These are phyloP conservation scores for Geotrupes spiniger DNA, from an alignment of 2,888 invertebrate genomes.

Conservation along the genomic window DNA sequence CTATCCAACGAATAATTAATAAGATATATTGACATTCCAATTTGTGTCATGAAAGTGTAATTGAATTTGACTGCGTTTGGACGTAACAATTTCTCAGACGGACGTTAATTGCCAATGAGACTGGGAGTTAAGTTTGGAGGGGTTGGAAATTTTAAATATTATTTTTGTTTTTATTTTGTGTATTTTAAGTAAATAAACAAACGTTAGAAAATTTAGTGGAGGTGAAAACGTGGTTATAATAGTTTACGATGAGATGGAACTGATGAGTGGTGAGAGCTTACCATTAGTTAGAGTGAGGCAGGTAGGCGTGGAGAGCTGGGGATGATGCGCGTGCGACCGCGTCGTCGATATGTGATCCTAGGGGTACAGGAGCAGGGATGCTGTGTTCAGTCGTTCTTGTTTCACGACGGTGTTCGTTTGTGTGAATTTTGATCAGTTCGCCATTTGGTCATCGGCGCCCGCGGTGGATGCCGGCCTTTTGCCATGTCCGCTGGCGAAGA, in stretches of 20 bases:
- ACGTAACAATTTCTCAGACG: too few relatives aligned
- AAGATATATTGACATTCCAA: too few relatives aligned
- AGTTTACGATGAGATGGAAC: background rate
- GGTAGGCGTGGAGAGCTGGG: slow-evolving; percentile 26
- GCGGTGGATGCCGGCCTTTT: slow-evolving; percentile 40
- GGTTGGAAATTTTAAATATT: too few relatives aligned
- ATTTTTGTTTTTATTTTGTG: too few relatives aligned
- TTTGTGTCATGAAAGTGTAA: too few relatives aligned
- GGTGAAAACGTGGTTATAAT: too few relatives aligned
- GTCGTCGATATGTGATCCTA: slow-evolving; percentile 31
- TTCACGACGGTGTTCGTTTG: slow-evolving; percentile 22
- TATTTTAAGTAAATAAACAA: too few relatives aligned
- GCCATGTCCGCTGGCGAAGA: slow-evolving; percentile 46
- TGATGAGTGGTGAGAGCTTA: slow-evolving; percentile 8
- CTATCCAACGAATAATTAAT: too few relatives aligned
- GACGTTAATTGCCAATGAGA: too few relatives aligned
- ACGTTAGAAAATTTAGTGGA: too few relatives aligned
- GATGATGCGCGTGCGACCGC: slow-evolving; percentile 34
- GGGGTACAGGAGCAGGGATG: slow-evolving; percentile 34
- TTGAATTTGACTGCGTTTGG: too few relatives aligned
- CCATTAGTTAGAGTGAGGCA: slow-evolving; percentile 26
- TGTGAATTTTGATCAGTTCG: slow-evolving; percentile 13
- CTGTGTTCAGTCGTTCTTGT: slow-evolving; percentile 30
- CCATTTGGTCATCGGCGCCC: slow-evolving; percentile 37
- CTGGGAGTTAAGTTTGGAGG: too few relatives aligned